Evolutionary conservation across 2,113 vertebrate genomes (phyloP).

Genomic region (Caracal caracal): DNA sequence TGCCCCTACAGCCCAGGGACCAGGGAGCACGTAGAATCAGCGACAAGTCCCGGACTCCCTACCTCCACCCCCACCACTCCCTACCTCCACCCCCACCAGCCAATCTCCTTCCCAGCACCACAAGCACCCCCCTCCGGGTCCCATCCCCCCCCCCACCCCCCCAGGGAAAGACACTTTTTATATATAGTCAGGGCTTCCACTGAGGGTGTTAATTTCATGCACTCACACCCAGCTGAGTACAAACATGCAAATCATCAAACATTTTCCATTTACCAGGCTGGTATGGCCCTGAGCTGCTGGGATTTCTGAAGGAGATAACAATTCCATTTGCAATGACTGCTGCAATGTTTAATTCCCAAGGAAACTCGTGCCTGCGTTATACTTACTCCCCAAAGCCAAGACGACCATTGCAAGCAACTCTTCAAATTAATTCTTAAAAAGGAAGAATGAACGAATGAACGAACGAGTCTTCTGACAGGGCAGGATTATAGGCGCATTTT

Average conservation of each 20-base stretch:
- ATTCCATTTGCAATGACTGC: neutral
- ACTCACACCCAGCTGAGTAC: neutral
- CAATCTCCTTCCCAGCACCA: neutral
- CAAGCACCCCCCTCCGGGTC: neutral
- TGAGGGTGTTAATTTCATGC: accelerated
- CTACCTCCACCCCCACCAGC: neutral
- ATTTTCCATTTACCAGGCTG: constrained; percentile 16
- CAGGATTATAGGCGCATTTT: neutral
- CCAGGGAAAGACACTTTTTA: neutral
- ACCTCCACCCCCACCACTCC: neutral
- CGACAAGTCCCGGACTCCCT: neutral
- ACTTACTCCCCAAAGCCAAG: constrained; percentile 24
- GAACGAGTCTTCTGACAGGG: neutral
- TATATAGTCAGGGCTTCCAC: neutral
- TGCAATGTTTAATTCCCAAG: neutral
- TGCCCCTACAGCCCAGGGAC: constrained; percentile 40
- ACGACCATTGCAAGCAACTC: neutral
- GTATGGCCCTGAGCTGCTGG: neutral
- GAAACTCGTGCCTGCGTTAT: neutral
- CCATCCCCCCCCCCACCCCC: neutral
- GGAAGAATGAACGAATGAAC: neutral
- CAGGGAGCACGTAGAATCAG: neutral
- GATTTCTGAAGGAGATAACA: neutral
- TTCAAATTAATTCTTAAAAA: neutral
- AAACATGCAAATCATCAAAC: neutral